Conservation (phyloP, 1,140 invertebrate genomes). For the Atta colombica region DNA sequence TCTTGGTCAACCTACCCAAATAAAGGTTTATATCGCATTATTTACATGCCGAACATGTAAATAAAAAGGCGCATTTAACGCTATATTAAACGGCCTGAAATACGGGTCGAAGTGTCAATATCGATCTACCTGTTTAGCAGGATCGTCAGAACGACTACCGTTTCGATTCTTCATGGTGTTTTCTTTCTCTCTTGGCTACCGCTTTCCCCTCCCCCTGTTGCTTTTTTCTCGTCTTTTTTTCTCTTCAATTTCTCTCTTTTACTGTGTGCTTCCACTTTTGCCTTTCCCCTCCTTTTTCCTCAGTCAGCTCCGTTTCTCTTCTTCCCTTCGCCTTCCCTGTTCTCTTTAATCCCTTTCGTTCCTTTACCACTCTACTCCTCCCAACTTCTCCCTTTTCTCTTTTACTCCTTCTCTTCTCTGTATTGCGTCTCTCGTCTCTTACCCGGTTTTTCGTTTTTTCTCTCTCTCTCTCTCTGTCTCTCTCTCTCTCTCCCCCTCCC, state of each 20-base stretch:
- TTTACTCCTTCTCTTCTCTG: slow-evolving; percentile 2
- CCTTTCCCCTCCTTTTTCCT: background rate
- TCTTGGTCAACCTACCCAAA: background rate
- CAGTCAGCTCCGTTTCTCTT: background rate
- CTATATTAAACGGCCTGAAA: slow-evolving; percentile 12
- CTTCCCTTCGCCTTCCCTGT: background rate
- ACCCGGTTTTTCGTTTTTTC: background rate
- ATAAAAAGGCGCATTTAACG: slow-evolving; percentile 16
- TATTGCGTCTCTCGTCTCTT: slow-evolving; percentile 1
- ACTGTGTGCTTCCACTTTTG: background rate
- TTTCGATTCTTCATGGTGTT: slow-evolving; percentile 45
- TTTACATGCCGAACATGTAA: background rate
- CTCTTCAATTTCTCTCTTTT: slow-evolving; percentile 53
- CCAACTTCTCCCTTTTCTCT: slow-evolving; percentile 50
- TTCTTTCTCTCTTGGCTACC: slow-evolving; percentile 35
- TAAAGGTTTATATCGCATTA: slow-evolving; percentile 13
- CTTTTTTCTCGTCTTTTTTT: slow-evolving; percentile 21
- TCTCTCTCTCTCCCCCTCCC: background rate
- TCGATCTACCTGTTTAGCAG: slow-evolving; percentile 59
- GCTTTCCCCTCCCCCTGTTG: background rate
- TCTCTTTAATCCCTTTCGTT: slow-evolving; percentile 13
- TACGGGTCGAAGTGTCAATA: slow-evolving; percentile 44
- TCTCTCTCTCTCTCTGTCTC: background rate
- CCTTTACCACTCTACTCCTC: slow-evolving; percentile 34
- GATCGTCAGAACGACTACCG: slow-evolving; percentile 56